Base-by-base conservation (phyloP, 2,797 vertebrate genomes). In the Chaunax sp. region DNA sequence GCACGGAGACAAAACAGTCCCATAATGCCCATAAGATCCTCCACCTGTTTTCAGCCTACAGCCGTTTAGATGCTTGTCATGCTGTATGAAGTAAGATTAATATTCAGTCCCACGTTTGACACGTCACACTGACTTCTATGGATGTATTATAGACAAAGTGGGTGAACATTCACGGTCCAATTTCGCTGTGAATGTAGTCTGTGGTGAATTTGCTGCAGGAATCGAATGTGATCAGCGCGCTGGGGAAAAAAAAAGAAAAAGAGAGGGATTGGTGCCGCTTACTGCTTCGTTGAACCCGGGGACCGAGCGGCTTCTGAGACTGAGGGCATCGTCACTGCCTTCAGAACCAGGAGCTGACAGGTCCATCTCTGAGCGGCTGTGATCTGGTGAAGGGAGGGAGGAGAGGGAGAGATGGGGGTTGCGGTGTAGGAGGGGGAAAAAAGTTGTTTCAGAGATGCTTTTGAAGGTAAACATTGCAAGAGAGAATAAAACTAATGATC, bases 311-410 rank as follows among this genome's bases (percentile, higher is more conserved):
- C 96, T 96, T 77, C 94, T 94, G 75, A 94, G 64, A 51, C 94
- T 95, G 82, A 94, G 51, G 52, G 90, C 77, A 13, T 97, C 95
- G 0, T 95, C 95, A 51, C 94, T 94, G 69, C 74, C 92, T 76
- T 95, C 96, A 45, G 91, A 91, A 54, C 89, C 93, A 2, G 94
- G 92, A 74, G 89, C 94, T 50, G 93, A 96, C 83, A 99, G 88
- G 89, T 99, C 97, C 87, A 96, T 82, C 80, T 98, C 96, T 41
- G 97, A 99, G 76, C 82, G 93, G 80, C 96, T 98, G 56, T 81
- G 94, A 85, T 97, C 98, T 99, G 84, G 19, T 84, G 40, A 41
- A 23, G 4, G 5, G 47, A 28, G 50, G 35, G 58, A 37, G 64
- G 67, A 69, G 18, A 15, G 28, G 35, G 40, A 44, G 13, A 10